Percentiles rank a stretch among this genome's conserved stretches.
Conservation (phyloP, 37 sponge, comb jelly and placozoan genomes). For the Chondrilla cf. caribensis region DNA sequence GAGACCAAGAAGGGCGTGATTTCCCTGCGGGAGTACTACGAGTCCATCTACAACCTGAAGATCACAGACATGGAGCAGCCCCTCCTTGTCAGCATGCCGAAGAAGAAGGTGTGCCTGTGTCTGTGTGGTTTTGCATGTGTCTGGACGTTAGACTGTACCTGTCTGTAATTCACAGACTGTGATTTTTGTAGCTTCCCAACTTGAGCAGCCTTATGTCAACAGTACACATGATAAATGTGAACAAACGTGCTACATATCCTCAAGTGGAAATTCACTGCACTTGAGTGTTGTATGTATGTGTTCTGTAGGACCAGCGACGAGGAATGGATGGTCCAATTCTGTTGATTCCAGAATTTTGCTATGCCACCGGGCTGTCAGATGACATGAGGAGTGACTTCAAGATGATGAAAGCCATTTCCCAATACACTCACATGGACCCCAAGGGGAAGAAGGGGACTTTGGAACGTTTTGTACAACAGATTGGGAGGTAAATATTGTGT, state of each 20-base stretch:
- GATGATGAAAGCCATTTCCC: conserved; percentile 78
- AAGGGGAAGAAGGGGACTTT: conserved; percentile 27
- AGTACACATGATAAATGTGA: no score
- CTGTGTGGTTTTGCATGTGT: neutral
- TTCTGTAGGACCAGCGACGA: conserved; percentile 41
- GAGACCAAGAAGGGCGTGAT: conserved; percentile 51
- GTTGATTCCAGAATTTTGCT: conserved; percentile 90
- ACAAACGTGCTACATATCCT: no score
- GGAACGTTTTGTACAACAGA: conserved; percentile 50
- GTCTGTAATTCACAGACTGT: no score
- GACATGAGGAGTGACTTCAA: conserved; percentile 77
- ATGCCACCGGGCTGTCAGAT: conserved; percentile 79
- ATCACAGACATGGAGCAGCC: conserved; percentile 81
- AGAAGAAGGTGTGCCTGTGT: conserved; percentile 25
- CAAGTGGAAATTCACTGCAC: no score
- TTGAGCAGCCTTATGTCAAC: no score
- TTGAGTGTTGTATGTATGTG: no score
- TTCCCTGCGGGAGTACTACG: conserved; percentile 78
- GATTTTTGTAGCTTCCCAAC: no score
- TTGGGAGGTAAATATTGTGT: conserved; percentile 34
- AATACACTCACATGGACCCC: conserved; percentile 74
- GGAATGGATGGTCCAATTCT: conserved; percentile 65
- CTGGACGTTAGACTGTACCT: no score
- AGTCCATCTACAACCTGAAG: conserved; percentile 53
- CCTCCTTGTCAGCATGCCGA: conserved; percentile 78